Evolutionary conservation across 2,888 invertebrate genomes (phyloP), one percentile per base, ranked within the genome.

Genomic region (Noctua pronuba): DNA sequence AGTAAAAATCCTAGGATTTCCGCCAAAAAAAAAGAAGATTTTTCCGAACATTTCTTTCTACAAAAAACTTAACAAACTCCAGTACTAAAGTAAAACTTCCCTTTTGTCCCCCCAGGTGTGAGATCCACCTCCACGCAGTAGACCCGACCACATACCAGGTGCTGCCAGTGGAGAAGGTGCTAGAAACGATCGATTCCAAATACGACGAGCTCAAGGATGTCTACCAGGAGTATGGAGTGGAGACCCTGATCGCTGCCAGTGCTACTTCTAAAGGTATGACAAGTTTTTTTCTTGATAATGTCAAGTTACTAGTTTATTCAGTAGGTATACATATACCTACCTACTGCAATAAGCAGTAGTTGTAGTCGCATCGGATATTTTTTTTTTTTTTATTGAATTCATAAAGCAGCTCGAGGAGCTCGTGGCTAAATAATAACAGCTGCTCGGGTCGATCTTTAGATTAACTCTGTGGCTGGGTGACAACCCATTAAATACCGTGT

Each of bases 91-190:
- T 1, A n/a, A 52, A 31, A 35, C 16, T 0, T 49, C 2, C 6
- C 0, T 64, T 0, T 67, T 38, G 10, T 21, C 0, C 1, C 8
- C 0, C 10, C 88, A 98, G 98, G 98, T 98, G 98, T 88, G 99
- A 99, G 92, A 97, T 99, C 94, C 98, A 98, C 91, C 97, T 99
- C 79, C 98, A 98, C 91, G 98, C 98, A 0, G 98, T 99, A 0
- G 98, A 99, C 91, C 97, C 97, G 0, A 95, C 96, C 82, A 97
- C 98, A 0, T 98, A 98, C 91, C 98, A 98, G 73, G 98, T 99
- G 73, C 95, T 98, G 2, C 97, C 98, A 0, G 98, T 98, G 21
- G 98, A 98, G 78, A 97, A 98, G 82, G 98, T 98, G 18, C 95
- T 99, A 31, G 98, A 98, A 93, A 97, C 97, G 13, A 98, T 99